A percentile compares a stretch with the other conserved stretches of the same genome.
These are phyloP conservation scores for Cepaea nemoralis DNA, from an alignment of 1,140 invertebrate species.

Conservation along the genomic window DNA sequence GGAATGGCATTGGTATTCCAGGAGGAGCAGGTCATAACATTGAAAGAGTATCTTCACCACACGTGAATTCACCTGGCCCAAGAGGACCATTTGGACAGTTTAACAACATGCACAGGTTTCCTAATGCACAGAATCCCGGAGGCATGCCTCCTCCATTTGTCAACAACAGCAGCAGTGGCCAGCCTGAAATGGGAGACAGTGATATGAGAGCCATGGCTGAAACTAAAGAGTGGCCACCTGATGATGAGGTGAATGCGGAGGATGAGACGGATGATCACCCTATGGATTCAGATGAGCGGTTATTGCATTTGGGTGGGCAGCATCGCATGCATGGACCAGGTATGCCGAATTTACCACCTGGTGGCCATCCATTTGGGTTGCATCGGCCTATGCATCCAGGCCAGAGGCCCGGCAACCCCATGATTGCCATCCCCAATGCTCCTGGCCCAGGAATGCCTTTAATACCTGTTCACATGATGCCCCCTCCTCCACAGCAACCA, in stretches of 20 bases:
- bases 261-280: slow-evolving; percentile 32
- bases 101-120: slow-evolving; percentile 16
- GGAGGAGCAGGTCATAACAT: background rate
- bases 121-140: background rate
- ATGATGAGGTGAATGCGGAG: slow-evolving; percentile 43
- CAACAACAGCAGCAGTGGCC: slow-evolving; percentile 3
- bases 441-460: background rate
- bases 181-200: slow-evolving; percentile 22
- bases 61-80: slow-evolving; percentile 17
- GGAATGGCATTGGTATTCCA: slow-evolving; percentile 8
- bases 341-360: background rate
- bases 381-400: background rate
- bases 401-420: background rate
- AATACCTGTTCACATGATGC: slow-evolving; percentile 21
- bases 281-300: slow-evolving; percentile 38
- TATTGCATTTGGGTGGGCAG: background rate
- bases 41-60: background rate
- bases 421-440: slow-evolving; percentile 1
- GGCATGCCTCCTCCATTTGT: slow-evolving; percentile 16
- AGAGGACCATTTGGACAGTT: slow-evolving; percentile 24
- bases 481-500: background rate
- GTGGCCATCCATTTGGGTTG: slow-evolving; percentile 3
- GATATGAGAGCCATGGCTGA: slow-evolving; percentile 35
- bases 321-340: slow-evolving; percentile 1
- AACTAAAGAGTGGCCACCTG: slow-evolving; percentile 40